Evolutionary conservation across 2,113 vertebrate genomes (phyloP).

Genomic region (Hippocampus zosterae): DNA sequence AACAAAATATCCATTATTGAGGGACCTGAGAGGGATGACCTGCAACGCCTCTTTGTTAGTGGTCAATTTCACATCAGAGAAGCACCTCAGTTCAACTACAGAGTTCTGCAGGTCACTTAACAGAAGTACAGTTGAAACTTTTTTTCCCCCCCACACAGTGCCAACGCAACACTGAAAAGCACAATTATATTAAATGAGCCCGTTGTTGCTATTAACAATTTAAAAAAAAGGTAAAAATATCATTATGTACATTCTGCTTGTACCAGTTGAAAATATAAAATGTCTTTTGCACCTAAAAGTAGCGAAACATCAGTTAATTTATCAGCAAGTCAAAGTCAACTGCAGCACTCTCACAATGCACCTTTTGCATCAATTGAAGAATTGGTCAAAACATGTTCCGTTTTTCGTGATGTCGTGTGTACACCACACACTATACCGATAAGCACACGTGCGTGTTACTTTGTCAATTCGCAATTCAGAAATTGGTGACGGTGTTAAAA

Average conservation of each 20-base stretch:
- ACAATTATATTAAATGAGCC: conserved; percentile 11
- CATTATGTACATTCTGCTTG: conserved; percentile 53
- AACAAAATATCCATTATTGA: conserved; percentile 38
- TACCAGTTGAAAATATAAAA: conserved; percentile 2
- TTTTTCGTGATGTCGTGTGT: too few species aligned
- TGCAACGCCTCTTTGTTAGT: conserved; percentile 67
- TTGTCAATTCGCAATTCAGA: too few species aligned
- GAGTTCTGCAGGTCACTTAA: conserved; percentile 32
- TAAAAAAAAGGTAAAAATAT: conserved; percentile 15
- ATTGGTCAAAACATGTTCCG: neutral
- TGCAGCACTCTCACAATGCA: neutral
- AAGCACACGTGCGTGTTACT: too few species aligned
- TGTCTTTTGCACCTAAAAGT: neutral
- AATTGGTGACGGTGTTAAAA: too few species aligned
- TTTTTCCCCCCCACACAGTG: conserved; percentile 35
- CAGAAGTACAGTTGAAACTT: conserved; percentile 5
- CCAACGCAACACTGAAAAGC: conserved; percentile 26
- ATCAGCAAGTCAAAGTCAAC: neutral
- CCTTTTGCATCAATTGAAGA: neutral
- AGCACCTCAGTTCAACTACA: conserved; percentile 38
- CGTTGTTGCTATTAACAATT: conserved; percentile 21
- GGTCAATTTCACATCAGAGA: conserved; percentile 35
- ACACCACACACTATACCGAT: too few species aligned
- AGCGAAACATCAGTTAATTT: neutral
- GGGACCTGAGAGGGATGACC: conserved; percentile 72